These are phyloP conservation scores for Rotaria socialis DNA, from an alignment of 2,888 invertebrate genomes.

Conservation along the genomic window DNA sequence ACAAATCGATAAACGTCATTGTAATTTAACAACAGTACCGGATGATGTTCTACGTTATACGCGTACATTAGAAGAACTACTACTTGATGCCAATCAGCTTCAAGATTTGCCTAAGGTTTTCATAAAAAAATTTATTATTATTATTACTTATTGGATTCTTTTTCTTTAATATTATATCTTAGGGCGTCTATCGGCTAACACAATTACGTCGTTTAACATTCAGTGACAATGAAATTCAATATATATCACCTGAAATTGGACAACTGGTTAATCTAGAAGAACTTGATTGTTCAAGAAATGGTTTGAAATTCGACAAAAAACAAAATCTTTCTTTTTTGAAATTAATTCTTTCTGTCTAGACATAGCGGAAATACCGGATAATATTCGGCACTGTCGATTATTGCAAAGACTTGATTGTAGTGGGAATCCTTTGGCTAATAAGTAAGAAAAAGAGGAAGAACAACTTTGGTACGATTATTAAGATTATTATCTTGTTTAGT, in stretches of 20 bases:
- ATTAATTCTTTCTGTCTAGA: conserved; percentile 61
- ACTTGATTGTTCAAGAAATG: conserved; percentile 92
- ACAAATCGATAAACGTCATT: conserved; percentile 97
- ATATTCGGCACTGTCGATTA: conserved; percentile 86
- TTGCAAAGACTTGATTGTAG: conserved; percentile 95
- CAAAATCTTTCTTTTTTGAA: too few species aligned
- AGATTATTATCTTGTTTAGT: neutral
- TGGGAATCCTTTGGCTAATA: conserved; percentile 78
- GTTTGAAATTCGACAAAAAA: neutral
- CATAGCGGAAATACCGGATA: conserved; percentile 96
- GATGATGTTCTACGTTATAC: conserved; percentile 95
- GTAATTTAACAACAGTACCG: conserved; percentile 90
- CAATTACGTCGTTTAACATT: conserved; percentile 86
- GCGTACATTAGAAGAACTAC: conserved; percentile 90
- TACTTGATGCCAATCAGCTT: conserved; percentile 96
- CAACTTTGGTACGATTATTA: too few species aligned
- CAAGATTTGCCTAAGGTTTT: conserved; percentile 73
- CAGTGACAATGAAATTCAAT: conserved; percentile 96
- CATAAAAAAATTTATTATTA: neutral
- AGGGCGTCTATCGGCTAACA: conserved; percentile 82
- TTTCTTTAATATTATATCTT: neutral
- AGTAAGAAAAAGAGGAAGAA: neutral
- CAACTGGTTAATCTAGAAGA: conserved; percentile 95
- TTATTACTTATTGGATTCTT: neutral
- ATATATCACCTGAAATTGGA: conserved; percentile 89